Percentiles rank a stretch among this genome's conserved stretches.
phyloP scores from a whole-genome alignment of 1,140 invertebrate genomes.

The Dinoponera quadriceps region DNA sequence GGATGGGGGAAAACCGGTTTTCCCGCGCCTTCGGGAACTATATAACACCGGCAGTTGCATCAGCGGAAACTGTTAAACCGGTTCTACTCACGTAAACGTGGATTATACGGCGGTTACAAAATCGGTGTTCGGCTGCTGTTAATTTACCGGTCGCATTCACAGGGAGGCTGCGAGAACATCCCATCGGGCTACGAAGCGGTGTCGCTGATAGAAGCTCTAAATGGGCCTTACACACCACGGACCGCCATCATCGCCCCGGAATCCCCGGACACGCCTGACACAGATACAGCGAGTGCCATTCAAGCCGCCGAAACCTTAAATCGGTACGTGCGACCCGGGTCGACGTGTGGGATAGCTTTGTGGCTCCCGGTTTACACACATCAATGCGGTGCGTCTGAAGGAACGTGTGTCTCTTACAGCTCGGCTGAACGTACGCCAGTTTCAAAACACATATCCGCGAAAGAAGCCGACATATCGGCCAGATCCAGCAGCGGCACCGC shows the following conservation, averaged over 20 bases:
- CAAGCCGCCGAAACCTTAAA: constrained; percentile 90
- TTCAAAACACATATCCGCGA: constrained; percentile 79
- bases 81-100: no score
- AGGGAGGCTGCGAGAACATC: constrained; percentile 92
- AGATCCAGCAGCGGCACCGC: constrained; percentile 80
- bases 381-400: background rate
- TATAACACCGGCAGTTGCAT: no score
- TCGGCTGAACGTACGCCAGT: constrained; percentile 81
- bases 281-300: constrained; percentile 87
- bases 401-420: constrained; percentile 66
- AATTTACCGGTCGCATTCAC: constrained; percentile 59
- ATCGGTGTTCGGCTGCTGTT: background rate
- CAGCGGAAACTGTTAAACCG: no score
- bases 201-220: constrained; percentile 98
- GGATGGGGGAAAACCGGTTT: no score
- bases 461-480: constrained; percentile 79
- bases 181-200: constrained; percentile 97
- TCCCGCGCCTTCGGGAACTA: no score
- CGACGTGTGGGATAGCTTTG: no score
- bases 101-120: no score
- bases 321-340: constrained; percentile 81
- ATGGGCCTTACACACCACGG: constrained; percentile 92
- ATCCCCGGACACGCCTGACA: constrained; percentile 84
- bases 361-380: background rate
- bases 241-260: constrained; percentile 86